Percentiles rank a stretch among this genome's conserved stretches.
Evolutionary conservation across 23 tunicate species (phyloP).

Genomic region (Styela plicata): DNA sequence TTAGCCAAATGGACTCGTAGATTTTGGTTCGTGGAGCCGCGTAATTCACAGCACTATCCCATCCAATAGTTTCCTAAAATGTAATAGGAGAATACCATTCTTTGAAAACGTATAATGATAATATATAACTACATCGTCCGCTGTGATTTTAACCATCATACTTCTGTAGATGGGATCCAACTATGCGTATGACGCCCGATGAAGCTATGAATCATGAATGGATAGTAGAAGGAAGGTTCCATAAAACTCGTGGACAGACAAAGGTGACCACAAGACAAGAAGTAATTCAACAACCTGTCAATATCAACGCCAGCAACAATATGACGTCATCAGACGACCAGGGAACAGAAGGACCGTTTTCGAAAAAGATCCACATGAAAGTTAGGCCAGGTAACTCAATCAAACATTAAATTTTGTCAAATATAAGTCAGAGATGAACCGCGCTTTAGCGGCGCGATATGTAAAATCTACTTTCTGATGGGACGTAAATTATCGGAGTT

Average conservation of each 20-base stretch:
- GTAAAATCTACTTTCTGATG: neutral
- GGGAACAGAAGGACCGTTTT: neutral
- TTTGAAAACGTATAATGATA: no score
- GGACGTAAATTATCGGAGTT: no score
- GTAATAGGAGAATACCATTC: no score
- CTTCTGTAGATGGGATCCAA: conserved; percentile 89
- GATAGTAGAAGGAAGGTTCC: conserved; percentile 79
- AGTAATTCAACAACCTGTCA: neutral
- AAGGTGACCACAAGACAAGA: conserved; percentile 13
- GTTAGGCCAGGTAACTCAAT: conserved; percentile 3
- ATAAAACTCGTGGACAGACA: conserved; percentile 73
- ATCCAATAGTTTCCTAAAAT: no score
- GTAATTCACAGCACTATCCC: no score
- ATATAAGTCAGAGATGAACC: no score
- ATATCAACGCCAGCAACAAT: neutral
- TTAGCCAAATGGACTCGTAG: no score
- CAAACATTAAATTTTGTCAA: no score
- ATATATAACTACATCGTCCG: no score
- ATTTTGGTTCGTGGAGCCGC: no score
- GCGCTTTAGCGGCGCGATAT: no score
- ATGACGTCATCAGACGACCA: neutral
- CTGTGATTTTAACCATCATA: no score
- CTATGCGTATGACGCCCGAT: conserved; percentile 75
- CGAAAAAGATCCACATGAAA: conserved; percentile 17
- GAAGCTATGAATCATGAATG: conserved; percentile 94